Base-by-base conservation (phyloP, 2,888 invertebrate genomes). In the Drosophila neotestacea region DNA sequence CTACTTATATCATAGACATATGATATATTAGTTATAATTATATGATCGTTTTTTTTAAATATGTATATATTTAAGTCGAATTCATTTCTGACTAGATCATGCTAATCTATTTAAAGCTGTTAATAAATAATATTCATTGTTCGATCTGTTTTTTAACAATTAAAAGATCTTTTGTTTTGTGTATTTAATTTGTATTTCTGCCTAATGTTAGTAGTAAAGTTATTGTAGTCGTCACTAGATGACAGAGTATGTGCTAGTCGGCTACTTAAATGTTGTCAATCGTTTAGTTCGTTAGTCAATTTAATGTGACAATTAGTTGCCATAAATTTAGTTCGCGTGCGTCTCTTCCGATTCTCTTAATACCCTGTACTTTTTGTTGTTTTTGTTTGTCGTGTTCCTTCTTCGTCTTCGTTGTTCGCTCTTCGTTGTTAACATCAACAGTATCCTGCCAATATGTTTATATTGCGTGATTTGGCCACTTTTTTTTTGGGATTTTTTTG, bases 241-340 rank as follows among this genome's bases (percentile, higher is more conserved):
- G 34, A n/a, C 10, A 36, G 28, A 5, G 30, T 61, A 28, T 22
- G 11, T 52, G 11, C 0, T 1, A 16, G 22, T 54, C 62, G 30
- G 1, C 9, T 4, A 6, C 9, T 11, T 4, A 11, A 4, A 30
- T 7, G 41, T 6, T 47, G 9, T 28, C 11, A 38, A 22, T 22
- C 13, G 13, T 27, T 67, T 55, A 52, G 42, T 50, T 48, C 34
- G 63, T 51, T 69, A 65, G 39, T 62, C 41, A 56, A 65, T 63
- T 81, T 76, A 52, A 73, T 88, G 56, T 74, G 83, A 88, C 75
- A 84, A 85, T 84, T 73, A 85, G 68, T 59, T 50, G 77, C 59
- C 66, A 81, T 79, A 74, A 79, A 80, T 79, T 61, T 68, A 56
- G 69, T 64, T 82, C 66, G 84, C 86, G 81, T 83, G 16, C 5